Evolutionary conservation across 2,113 vertebrate species (phyloP).

Genomic region (Amia ocellicauda): DNA sequence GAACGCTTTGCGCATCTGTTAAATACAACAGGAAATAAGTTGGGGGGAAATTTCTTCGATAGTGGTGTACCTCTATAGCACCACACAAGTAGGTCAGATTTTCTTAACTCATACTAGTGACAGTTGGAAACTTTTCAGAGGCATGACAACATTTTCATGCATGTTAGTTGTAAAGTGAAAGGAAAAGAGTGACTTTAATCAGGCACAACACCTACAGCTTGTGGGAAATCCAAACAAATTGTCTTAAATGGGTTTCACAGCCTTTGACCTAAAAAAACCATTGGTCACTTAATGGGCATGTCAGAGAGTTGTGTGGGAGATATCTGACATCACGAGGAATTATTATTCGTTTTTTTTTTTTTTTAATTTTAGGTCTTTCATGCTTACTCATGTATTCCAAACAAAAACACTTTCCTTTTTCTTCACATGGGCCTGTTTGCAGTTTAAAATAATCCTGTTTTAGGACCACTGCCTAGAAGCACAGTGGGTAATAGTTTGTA

Average conservation of each 20-base stretch:
- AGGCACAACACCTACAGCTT: neutral
- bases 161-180: neutral
- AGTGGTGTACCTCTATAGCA: neutral
- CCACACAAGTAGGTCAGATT: conserved; percentile 1
- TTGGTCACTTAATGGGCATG: neutral
- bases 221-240: neutral
- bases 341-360: too few species aligned
- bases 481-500: too few species aligned
- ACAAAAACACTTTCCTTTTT: too few species aligned
- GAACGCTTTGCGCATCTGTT: too few species aligned
- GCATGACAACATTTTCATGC: neutral
- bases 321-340: too few species aligned
- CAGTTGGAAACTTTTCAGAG: conserved; percentile 1
- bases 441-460: too few species aligned
- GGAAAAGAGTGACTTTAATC: neutral
- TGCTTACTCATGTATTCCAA: too few species aligned
- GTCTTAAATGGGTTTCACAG: neutral
- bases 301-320: neutral
- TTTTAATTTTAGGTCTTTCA: too few species aligned
- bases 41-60: neutral
- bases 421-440: too few species aligned
- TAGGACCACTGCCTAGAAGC: too few species aligned
- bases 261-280: neutral
- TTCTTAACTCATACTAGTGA: neutral
- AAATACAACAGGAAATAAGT: conserved; percentile 10